Percentiles rank a stretch among this genome's conserved stretches.
Conservation (phyloP, 2,113 vertebrate genomes). For the Malurus melanocephalus region DNA sequence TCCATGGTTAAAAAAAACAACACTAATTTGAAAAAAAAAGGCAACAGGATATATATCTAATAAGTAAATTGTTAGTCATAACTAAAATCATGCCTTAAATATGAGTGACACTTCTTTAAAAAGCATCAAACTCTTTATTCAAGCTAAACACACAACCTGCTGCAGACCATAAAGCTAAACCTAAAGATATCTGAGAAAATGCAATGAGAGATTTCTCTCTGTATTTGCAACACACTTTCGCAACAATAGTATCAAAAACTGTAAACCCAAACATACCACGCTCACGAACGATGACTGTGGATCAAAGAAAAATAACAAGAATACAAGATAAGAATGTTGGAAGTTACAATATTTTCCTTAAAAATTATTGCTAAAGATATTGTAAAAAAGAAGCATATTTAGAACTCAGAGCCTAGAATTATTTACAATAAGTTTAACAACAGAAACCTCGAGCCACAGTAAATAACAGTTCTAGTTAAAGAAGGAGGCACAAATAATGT, state of each 20-base stretch:
- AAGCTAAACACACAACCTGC: slow-evolving; percentile 66
- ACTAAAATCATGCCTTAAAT: slow-evolving; percentile 66
- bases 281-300: slow-evolving; percentile 97
- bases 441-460: not conserved
- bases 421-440: not conserved
- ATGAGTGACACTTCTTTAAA: slow-evolving; percentile 54
- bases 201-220: slow-evolving; percentile 62
- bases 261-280: slow-evolving; percentile 85
- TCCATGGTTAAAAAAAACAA: slow-evolving; percentile 44
- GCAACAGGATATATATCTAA: slow-evolving; percentile 41
- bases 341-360: slow-evolving; percentile 56
- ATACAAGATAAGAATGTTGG: slow-evolving; percentile 84
- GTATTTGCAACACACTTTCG: slow-evolving; percentile 57
- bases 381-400: slow-evolving; percentile 1
- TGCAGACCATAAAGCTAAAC: slow-evolving; percentile 63
- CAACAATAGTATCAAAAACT: slow-evolving; percentile 56
- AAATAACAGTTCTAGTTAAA: not conserved
- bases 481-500: slow-evolving; percentile 7
- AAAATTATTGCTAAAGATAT: slow-evolving; percentile 45
- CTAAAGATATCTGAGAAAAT: slow-evolving; percentile 38
- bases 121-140: slow-evolving; percentile 58
- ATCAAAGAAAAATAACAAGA: slow-evolving; percentile 72
- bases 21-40: not conserved
- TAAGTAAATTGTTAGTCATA: slow-evolving; percentile 54
- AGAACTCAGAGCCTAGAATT: slow-evolving; percentile 1